phyloP scores from a whole-genome alignment of 2,888 invertebrate genomes.

The Oegoconia quadripuncta region DNA sequence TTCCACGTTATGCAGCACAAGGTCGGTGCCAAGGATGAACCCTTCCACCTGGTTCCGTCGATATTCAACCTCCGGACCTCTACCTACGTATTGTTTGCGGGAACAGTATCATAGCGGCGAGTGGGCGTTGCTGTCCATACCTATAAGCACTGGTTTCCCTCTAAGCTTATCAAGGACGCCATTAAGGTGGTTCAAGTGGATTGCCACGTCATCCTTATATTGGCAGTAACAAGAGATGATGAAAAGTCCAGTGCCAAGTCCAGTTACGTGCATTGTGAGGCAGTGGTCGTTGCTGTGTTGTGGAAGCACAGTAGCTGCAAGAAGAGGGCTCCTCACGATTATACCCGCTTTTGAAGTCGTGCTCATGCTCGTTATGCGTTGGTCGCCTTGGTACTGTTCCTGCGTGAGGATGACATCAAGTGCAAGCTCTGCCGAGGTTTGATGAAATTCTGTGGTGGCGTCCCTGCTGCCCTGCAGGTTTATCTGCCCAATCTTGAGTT shows the following conservation, averaged over 20 bases:
- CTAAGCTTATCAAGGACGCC: neutral
- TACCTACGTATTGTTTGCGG: neutral
- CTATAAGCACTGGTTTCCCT: neutral
- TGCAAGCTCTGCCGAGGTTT: neutral
- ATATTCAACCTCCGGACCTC: neutral
- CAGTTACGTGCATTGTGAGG: constrained; percentile 3
- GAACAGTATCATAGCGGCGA: constrained; percentile 16
- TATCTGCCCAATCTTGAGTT: constrained; percentile 6
- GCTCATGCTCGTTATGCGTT: neutral
- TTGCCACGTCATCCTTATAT: constrained; percentile 9
- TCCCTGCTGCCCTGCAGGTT: constrained; percentile 11
- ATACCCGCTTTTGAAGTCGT: constrained; percentile 7
- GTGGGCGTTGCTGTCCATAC: constrained; percentile 15
- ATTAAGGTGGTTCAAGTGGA: constrained; percentile 4
- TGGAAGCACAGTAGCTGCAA: constrained; percentile 4
- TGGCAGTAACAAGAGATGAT: constrained; percentile 18
- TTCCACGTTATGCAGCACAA: neutral
- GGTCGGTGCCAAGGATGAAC: neutral
- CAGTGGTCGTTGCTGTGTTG: constrained; percentile 6
- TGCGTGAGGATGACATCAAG: constrained; percentile 15
- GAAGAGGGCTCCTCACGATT: constrained; percentile 1
- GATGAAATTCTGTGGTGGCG: constrained; percentile 11
- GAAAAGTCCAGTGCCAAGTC: neutral
- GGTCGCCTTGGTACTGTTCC: constrained; percentile 10
- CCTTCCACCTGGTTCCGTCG: neutral